phyloP scores from a whole-genome alignment of 2,797 vertebrate species.

The Lutjanus argentimaculatus region DNA sequence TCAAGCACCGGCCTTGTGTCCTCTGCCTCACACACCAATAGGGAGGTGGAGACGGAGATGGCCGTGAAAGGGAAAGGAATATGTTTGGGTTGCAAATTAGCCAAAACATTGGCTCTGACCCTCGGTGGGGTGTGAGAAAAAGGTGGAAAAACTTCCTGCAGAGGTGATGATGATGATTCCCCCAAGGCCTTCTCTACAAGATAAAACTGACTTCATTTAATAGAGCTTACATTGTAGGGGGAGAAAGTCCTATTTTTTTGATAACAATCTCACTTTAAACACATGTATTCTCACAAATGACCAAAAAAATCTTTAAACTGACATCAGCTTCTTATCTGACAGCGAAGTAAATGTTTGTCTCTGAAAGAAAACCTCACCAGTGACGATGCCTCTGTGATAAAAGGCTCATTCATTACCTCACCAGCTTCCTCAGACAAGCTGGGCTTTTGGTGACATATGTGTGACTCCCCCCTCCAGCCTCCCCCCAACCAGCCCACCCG shows the following conservation, averaged over 20 bases:
- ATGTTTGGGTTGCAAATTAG: conserved; percentile 86
- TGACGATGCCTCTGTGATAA: conserved; percentile 45
- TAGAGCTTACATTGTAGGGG: not conserved
- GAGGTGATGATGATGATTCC: conserved; percentile 26
- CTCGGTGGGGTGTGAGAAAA: conserved; percentile 67
- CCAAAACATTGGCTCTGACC: conserved; percentile 78
- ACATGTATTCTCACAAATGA: not conserved
- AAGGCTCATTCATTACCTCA: conserved; percentile 71
- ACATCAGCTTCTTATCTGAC: conserved; percentile 14
- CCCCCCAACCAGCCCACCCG: conserved; percentile 18
- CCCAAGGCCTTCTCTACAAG: conserved; percentile 3
- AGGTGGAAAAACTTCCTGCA: conserved; percentile 45
- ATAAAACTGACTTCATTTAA: not conserved
- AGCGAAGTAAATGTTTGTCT: conserved; percentile 39
- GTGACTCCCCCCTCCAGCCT: not conserved
- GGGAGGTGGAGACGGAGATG: conserved; percentile 68
- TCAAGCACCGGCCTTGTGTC: conserved; percentile 76
- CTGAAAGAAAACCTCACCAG: conserved; percentile 34
- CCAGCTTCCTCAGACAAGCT: conserved; percentile 56
- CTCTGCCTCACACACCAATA: conserved; percentile 57
- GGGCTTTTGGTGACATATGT: conserved; percentile 82
- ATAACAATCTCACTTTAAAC: not conserved
- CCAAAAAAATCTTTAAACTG: not conserved
- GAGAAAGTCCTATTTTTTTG: not conserved
- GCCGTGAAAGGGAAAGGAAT: conserved; percentile 74